Percentiles rank a stretch among this genome's conserved stretches.
phyloP scores from a whole-genome alignment of 2,888 invertebrate genomes.

The Eremobia ochroleuca region DNA sequence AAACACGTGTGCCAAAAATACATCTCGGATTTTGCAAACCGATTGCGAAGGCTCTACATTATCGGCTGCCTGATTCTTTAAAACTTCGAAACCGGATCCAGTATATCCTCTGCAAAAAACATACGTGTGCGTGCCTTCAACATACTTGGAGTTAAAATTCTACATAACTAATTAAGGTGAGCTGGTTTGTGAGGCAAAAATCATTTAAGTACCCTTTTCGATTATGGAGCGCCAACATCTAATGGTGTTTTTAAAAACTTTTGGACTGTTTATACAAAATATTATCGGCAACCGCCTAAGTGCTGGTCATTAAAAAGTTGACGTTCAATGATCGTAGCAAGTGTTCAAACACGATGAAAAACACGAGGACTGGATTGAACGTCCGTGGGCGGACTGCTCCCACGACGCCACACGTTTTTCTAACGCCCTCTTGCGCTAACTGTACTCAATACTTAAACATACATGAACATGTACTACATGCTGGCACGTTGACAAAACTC shows the following conservation, averaged over 20 bases:
- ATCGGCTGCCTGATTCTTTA: conserved; percentile 6
- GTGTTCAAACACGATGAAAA: conserved; percentile 74
- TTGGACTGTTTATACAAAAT: conserved; percentile 16
- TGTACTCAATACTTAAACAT: conserved; percentile 80
- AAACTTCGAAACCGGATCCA: conserved; percentile 59
- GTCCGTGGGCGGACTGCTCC: conserved; percentile 87
- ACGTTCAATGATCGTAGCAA: conserved; percentile 65
- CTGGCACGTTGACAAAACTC: conserved; percentile 66
- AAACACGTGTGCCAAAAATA: conserved; percentile 26
- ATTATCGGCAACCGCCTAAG: conserved; percentile 33
- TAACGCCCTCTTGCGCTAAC: conserved; percentile 84
- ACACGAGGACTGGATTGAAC: conserved; percentile 72
- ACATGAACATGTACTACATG: conserved; percentile 57
- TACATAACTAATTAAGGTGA: conserved; percentile 67
- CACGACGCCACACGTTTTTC: conserved; percentile 82
- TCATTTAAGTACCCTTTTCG: not conserved
- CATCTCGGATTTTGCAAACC: conserved; percentile 8
- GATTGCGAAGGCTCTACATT: conserved; percentile 4
- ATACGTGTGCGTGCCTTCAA: conserved; percentile 32
- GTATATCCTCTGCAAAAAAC: conserved; percentile 47
- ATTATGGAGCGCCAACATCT: not conserved
- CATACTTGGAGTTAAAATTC: conserved; percentile 62
- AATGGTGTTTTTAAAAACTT: conserved; percentile 22
- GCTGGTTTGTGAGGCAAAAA: conserved; percentile 59
- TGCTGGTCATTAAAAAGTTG: conserved; percentile 59